Evolutionary conservation across 30 jellyfish, hydroid and myxozoan species (phyloP), one percentile per base, ranked within the genome.

Genomic region (Cassiopea xamachana): DNA sequence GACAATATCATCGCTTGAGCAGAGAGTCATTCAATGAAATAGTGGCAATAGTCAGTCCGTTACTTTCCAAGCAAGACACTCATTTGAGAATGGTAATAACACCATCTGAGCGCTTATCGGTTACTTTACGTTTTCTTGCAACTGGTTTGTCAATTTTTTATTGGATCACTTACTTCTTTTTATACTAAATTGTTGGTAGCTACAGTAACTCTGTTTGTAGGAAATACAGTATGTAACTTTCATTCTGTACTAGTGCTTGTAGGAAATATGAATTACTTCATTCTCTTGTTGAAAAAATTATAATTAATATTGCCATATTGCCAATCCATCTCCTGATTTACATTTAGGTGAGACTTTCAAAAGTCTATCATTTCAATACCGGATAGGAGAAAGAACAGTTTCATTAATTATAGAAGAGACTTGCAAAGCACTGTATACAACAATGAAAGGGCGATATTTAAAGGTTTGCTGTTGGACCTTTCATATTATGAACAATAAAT

Each of bases 101-200:
- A 45, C 91, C 91, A 46, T 68, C 83, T 82, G 91, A 82, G 83
- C 43, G 91, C 79, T 61, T 80, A 58, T 80, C 88, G 13, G 78
- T 80, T 47, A 55, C 88, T 61, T 75, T 80, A 43, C 88, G 78
- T 50, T 80, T 80, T 78, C 88, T 80, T 80, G 88, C 88, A 8
- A 80, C 77, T 8, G 88, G 88, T 80, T 48, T 46, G 78, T 58
- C n/a, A 19, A 19, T 46, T 78, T 14, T 48, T 78, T 80, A 16
- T 18, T 50, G 44, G 60, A 61, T 73, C n/a, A n/a, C 50, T 80
- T 61, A 50, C 58, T 55, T 10, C 8, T 80, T 44, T 80, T 48
- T 46, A 75, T 14, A 27, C 8, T 51, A 51, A 51, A 51, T 2
- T 2, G 9, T 51, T 51, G 64, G 4, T 51, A 2, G 64, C 64